These are phyloP conservation scores for Neofelis nebulosa DNA, from an alignment of 2,113 vertebrate species.

Conservation along the genomic window DNA sequence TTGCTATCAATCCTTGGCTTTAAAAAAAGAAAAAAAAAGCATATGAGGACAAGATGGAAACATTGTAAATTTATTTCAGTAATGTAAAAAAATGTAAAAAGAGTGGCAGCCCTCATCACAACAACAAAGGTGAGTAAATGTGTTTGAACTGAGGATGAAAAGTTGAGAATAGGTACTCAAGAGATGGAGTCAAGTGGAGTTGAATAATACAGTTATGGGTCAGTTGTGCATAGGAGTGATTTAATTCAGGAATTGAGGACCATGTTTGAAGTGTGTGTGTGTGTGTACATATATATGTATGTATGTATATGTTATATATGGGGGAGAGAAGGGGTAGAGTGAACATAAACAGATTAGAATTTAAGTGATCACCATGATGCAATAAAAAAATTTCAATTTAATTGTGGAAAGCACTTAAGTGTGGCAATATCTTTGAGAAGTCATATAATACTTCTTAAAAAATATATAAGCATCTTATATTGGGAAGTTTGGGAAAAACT, in stretches of 20 bases:
- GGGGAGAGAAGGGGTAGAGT: neutral
- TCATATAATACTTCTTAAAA: neutral
- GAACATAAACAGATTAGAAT: neutral
- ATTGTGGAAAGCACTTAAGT: neutral
- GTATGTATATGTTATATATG: neutral
- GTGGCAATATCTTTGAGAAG: neutral
- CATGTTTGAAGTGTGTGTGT: neutral
- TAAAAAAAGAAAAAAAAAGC: too few species aligned
- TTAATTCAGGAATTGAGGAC: neutral
- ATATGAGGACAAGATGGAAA: slow-evolving; percentile 21
- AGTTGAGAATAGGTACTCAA: neutral
- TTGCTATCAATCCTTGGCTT: neutral
- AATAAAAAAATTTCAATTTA: neutral
- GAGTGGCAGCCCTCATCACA: neutral
- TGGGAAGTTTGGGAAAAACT: neutral
- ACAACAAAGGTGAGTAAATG: neutral
- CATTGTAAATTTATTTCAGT: neutral
- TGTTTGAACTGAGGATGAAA: neutral
- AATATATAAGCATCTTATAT: neutral
- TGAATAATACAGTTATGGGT: neutral
- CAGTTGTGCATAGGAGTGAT: neutral
- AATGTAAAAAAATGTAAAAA: neutral
- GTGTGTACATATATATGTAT: too few species aligned
- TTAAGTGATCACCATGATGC: neutral
- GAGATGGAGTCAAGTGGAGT: neutral